phyloP scores from a whole-genome alignment of 2,113 vertebrate species.

The Motacilla tschutschensis region DNA sequence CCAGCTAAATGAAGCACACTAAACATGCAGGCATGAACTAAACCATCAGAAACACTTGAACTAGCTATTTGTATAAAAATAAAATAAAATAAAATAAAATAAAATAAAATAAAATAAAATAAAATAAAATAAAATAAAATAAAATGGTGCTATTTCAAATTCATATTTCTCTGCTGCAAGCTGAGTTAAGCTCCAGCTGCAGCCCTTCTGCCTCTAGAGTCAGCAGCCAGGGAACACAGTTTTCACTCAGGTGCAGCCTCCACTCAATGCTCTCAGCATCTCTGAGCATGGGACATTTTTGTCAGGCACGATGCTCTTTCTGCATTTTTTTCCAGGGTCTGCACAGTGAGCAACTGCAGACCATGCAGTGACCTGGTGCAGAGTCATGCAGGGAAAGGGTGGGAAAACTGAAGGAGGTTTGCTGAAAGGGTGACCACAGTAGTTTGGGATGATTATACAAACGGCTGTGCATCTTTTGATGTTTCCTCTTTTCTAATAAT shows the following conservation, averaged over 20 bases:
- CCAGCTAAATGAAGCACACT: not conserved
- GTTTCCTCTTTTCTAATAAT: slow-evolving; percentile 45
- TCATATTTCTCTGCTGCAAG: not conserved
- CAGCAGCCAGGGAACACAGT: not conserved
- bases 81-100: not conserved
- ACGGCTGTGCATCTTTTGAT: slow-evolving; percentile 14
- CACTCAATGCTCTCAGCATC: not conserved
- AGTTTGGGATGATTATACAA: slow-evolving; percentile 41
- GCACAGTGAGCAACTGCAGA: not conserved
- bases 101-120: not conserved
- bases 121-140: not conserved
- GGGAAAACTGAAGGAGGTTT: slow-evolving; percentile 25
- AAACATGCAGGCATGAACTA: not conserved
- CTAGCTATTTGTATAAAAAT: not conserved
- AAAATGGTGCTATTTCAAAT: not conserved
- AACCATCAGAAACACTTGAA: not conserved
- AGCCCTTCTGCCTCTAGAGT: not conserved
- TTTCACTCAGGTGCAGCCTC: not conserved
- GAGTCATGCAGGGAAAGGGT: not conserved
- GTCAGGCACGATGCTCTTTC: not conserved
- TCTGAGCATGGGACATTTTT: not conserved
- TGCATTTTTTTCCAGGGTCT: not conserved
- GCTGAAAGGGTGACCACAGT: slow-evolving; percentile 3
- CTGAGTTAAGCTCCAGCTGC: not conserved
- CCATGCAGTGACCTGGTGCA: not conserved